Conservation (phyloP, 2,888 invertebrate species). For the Drosophila birchii region DNA sequence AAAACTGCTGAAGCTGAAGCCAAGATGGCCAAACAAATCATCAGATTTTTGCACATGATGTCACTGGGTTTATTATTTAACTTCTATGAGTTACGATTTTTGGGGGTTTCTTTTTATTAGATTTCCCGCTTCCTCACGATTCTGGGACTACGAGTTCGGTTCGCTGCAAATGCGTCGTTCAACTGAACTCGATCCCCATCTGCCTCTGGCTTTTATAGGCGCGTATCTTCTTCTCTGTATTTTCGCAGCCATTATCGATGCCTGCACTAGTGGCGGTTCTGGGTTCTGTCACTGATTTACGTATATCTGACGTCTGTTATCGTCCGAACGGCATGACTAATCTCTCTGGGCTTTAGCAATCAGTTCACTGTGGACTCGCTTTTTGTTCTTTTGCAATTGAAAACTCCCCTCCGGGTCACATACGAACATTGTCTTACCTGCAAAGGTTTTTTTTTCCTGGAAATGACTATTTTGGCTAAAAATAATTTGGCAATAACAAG, state of each 20-base stretch:
- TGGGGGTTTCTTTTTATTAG: neutral
- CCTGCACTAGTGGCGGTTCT: conserved; percentile 8
- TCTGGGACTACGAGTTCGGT: conserved; percentile 43
- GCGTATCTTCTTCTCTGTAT: conserved; percentile 20
- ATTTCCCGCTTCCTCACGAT: neutral
- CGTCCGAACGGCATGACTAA: conserved; percentile 30
- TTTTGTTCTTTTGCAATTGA: conserved; percentile 1
- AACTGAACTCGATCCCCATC: conserved; percentile 57
- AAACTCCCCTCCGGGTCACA: conserved; percentile 9
- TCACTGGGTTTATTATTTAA: conserved; percentile 1
- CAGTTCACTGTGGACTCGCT: neutral
- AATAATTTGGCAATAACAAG: conserved; percentile 15
- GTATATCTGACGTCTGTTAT: conserved; percentile 43
- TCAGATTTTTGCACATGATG: conserved; percentile 65
- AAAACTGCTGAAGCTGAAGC: conserved; percentile 43
- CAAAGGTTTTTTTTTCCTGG: conserved; percentile 18
- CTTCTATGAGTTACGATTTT: conserved; percentile 2
- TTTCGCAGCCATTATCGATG: conserved; percentile 31
- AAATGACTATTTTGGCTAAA: conserved; percentile 12
- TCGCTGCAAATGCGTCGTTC: conserved; percentile 57
- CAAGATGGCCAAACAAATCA: conserved; percentile 40
- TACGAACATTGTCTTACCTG: neutral
- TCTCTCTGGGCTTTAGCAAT: conserved; percentile 16
- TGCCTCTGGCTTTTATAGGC: conserved; percentile 59
- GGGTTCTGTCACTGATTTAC: conserved; percentile 34